Base-by-base conservation (phyloP, 2,888 invertebrate species). In the Ditula angustiorana region DNA sequence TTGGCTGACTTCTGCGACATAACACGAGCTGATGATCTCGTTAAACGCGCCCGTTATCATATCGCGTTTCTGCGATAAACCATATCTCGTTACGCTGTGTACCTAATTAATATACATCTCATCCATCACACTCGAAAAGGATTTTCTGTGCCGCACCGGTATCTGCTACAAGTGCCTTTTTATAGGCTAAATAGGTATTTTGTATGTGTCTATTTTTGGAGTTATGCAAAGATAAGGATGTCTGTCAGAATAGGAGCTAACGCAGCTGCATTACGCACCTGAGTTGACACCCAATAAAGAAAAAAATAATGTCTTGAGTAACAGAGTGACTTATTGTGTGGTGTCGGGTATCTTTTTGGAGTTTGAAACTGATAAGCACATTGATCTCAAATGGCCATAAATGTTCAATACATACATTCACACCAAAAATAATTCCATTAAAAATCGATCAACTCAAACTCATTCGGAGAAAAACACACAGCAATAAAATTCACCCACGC, bases 21-120 rank as follows among this genome's bases (percentile, higher is more conserved):
- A 55, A 53, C 37, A 47, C 46, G 24, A 30, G 55, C 21, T 37
- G 49, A n/a, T 44, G 21, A 57, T 57, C 55, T 61, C 47, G 26
- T 55, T 55, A 37, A 41, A 23, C 30, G 23, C n/a, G 37, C 30
- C 3, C 24, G 49, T 33, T 50, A 62, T 57, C 62, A 56, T 41
- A 57, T 62, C 62, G 24, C 11, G 28, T 62, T 62, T 62, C 49
- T 49, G 30, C 19, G 62, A 56, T 62, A 62, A 57, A 10, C 8
- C 57, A 16, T 44, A 24, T 57, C 56, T 41, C 30, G 30, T 62
- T 62, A 57, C 56, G 8, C 19, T n/a, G n/a, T 49, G 26, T 47
- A 19, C 41, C 30, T 50, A 57, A 62, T 62, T 62, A 49, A 37
- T 62, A 13, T 19, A 55, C 61, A 49, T 37, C 47, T 41, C 30